phyloP scores from a whole-genome alignment of 2,888 invertebrate species.

The Brenthis ino region DNA sequence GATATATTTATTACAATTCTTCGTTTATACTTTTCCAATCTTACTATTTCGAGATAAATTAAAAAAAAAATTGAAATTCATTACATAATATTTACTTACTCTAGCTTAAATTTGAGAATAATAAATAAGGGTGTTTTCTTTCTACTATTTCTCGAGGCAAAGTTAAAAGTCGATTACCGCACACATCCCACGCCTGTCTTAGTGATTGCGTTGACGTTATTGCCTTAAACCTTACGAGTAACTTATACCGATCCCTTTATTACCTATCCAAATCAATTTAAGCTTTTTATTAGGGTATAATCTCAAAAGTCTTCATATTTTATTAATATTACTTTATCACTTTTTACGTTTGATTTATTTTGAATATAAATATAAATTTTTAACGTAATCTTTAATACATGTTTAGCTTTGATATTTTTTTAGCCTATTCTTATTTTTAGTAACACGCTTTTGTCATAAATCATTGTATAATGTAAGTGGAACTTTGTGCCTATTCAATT shows the following conservation, averaged over 20 bases:
- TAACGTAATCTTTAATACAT: no score
- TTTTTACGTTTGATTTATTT: no score
- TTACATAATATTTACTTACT: no score
- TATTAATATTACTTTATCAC: no score
- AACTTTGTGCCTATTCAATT: constrained; percentile 2
- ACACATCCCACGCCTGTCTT: constrained; percentile 1
- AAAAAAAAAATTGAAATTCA: no score
- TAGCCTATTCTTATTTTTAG: neutral
- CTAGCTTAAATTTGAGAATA: no score
- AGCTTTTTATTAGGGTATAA: neutral
- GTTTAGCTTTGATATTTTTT: no score
- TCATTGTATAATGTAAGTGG: constrained; percentile 7
- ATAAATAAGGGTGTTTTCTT: neutral
- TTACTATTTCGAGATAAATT: no score
- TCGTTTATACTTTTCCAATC: no score
- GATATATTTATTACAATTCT: no score
- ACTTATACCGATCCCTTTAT: neutral
- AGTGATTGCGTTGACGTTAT: neutral
- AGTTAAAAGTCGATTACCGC: constrained; percentile 5
- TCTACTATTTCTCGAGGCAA: neutral
- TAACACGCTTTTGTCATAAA: constrained; percentile 5
- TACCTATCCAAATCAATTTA: neutral
- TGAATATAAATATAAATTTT: no score
- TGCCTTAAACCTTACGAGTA: neutral
- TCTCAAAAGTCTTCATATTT: neutral